Evolutionary conservation across 2,888 invertebrate genomes (phyloP), one percentile per base, ranked within the genome.

Genomic region (Pyrrhosoma nymphula): DNA sequence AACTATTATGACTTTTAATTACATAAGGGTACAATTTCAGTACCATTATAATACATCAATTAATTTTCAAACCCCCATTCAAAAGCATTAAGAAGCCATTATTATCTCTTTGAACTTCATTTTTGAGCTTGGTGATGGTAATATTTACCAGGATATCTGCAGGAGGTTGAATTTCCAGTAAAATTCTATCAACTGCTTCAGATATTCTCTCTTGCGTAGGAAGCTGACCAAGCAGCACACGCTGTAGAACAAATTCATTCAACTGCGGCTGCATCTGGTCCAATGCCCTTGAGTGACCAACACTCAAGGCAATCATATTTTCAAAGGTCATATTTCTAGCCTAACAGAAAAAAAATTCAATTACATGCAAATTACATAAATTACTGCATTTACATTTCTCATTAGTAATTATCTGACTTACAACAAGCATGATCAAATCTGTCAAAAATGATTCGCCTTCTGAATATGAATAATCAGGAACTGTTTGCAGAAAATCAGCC

Each of bases 241-340:
- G 96, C 16, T 97, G 96, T 30, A 96, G 96, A 82, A 97, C 96
- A 96, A 98, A 97, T 82, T 97, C 96, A 95, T 97, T 97, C 60
- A 98, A 96, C 55, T 97, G 97, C 14, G 96, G 96, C 88, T 97
- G 97, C 88, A 97, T 96, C 89, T 97, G 97, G 95, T 97, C 97
- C 75, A 98, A 96, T 0, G 97, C 97, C 95, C 96, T 97, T 95
- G 96, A 97, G 96, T 96, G 96, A 95, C 97, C 97, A 95, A 97
- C 96, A 95, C 97, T 96, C 89, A 97, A 96, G 60, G 96, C 96
- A 95, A 97, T 96, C 90, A 97, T 95, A 96, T 97, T 97, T 30
- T 96, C 96, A 95, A 97, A 97, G 26, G 97, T 97, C 95, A 97
- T 95, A 95, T 96, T 96, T 88, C 96, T 96, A 6, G 97, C 96